These are phyloP conservation scores for Epicampocera succincta DNA, from an alignment of 2,888 invertebrate genomes.

Conservation along the genomic window DNA sequence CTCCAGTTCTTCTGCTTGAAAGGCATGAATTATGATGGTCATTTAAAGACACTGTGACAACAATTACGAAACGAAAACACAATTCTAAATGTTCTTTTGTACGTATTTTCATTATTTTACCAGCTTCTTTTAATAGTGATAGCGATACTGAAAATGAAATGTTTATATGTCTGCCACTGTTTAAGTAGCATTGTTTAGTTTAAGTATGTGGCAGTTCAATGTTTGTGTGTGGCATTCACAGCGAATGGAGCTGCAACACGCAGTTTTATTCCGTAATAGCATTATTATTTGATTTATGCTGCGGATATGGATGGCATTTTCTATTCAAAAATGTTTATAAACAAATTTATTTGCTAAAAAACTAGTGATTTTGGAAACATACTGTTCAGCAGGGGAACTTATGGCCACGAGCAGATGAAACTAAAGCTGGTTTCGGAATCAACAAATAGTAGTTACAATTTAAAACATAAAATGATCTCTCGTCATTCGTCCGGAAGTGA, in stretches of 20 bases:
- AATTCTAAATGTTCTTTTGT: conserved; percentile 55
- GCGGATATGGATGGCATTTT: conserved; percentile 76
- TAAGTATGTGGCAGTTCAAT: conserved; percentile 49
- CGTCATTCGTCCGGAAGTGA: no score
- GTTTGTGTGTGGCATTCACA: conserved; percentile 44
- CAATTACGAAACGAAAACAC: conserved; percentile 69
- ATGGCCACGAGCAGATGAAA: not conserved
- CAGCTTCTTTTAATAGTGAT: conserved; percentile 8
- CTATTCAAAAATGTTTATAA: conserved; percentile 48
- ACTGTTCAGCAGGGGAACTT: not conserved
- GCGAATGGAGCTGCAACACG: conserved; percentile 48
- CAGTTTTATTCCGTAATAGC: conserved; percentile 54
- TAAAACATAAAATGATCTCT: no score
- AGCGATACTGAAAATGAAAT: conserved; percentile 5
- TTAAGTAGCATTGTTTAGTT: conserved; percentile 65
- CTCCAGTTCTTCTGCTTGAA: not conserved
- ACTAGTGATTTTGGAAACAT: not conserved
- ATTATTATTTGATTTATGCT: conserved; percentile 76
- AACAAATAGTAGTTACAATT: no score
- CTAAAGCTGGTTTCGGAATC: not conserved
- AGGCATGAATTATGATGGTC: conserved; percentile 65
- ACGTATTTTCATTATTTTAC: conserved; percentile 5
- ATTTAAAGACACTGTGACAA: conserved; percentile 68
- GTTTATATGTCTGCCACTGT: conserved; percentile 61
- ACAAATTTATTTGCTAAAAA: not conserved